Percentiles rank a stretch among this genome's conserved stretches.
These are phyloP conservation scores for Pitta sordida DNA, from an alignment of 2,113 vertebrate genomes.

Conservation along the genomic window DNA sequence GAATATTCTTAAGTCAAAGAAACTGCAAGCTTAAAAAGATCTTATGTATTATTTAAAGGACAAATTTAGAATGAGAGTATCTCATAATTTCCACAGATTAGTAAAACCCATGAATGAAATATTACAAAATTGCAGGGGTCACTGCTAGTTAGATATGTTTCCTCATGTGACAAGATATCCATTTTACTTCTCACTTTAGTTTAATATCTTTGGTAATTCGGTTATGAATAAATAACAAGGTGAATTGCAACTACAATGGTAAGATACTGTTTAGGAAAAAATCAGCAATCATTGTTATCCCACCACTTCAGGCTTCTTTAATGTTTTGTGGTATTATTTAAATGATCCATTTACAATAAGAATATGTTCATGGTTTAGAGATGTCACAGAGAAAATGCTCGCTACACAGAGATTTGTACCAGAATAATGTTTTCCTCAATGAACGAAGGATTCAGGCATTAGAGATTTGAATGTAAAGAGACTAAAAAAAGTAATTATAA, in stretches of 20 bases:
- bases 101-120: neutral
- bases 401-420: neutral
- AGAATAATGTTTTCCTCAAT: neutral
- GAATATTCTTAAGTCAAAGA: neutral
- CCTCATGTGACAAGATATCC: neutral
- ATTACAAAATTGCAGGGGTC: neutral
- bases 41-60: neutral
- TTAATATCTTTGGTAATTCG: slow-evolving; percentile 27
- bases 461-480: neutral
- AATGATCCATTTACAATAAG: neutral
- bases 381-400: neutral
- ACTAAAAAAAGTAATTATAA: neutral
- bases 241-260: neutral
- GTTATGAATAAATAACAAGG: neutral
- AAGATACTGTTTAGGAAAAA: neutral
- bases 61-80: neutral
- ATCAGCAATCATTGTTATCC: neutral
- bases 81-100: neutral
- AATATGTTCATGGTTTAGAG: neutral
- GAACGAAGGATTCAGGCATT: neutral
- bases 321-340: neutral
- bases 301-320: neutral
- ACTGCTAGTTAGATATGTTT: neutral
- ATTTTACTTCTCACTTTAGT: slow-evolving; percentile 18
- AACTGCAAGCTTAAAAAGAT: neutral